Percentiles rank a stretch among this genome's conserved stretches.
phyloP scores from a whole-genome alignment of 2,797 vertebrate genomes.

The Myotis pilosus region DNA sequence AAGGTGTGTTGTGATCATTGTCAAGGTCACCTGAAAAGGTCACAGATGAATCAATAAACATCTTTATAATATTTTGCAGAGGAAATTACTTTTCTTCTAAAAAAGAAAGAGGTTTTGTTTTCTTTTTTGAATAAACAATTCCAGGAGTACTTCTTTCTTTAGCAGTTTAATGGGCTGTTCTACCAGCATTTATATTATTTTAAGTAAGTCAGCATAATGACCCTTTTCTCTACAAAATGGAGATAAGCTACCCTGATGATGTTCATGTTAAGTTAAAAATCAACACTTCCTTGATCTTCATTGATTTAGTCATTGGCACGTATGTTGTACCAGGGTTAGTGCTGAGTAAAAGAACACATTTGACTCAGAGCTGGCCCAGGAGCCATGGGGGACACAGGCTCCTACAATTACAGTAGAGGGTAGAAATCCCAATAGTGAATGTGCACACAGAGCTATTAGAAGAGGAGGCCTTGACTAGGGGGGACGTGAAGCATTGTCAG shows the following conservation, averaged over 20 bases:
- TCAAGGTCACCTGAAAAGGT: slow-evolving; percentile 38
- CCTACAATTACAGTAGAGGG: rapidly evolving
- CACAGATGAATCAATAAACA: slow-evolving; percentile 56
- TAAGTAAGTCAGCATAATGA: neutral
- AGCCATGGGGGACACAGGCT: neutral
- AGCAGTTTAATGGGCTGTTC: neutral
- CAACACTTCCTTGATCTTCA: neutral
- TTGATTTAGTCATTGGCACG: neutral
- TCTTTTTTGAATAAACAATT: neutral
- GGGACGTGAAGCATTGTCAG: rapidly evolving
- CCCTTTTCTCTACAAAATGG: slow-evolving; percentile 1
- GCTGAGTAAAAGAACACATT: neutral
- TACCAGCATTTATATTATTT: neutral
- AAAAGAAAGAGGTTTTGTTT: neutral
- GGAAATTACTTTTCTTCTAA: slow-evolving; percentile 25
- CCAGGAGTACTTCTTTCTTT: neutral
- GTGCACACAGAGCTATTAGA: neutral
- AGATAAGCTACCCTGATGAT: neutral
- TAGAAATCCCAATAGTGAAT: neutral
- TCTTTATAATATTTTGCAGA: slow-evolving; percentile 48
- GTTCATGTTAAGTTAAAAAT: neutral
- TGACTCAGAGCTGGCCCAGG: neutral
- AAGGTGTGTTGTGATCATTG: neutral
- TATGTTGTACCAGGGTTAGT: neutral
- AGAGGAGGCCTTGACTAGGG: neutral